Conservation (phyloP, 2,797 vertebrate species). For the Lacerta viridis region DNA sequence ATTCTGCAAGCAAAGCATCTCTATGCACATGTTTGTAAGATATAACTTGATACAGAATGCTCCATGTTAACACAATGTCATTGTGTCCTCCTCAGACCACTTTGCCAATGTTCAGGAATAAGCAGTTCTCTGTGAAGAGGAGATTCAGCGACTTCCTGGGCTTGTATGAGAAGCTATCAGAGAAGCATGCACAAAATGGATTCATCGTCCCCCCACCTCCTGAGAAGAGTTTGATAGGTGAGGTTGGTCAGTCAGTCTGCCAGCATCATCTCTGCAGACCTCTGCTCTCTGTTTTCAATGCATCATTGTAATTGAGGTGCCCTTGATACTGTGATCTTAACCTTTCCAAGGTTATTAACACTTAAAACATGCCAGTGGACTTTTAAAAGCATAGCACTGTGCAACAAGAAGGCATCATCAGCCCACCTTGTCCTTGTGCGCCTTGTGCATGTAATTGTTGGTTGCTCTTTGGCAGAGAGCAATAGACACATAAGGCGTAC, state of each 20-base stretch:
- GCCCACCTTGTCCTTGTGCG: too few relatives aligned
- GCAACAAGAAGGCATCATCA: neutral
- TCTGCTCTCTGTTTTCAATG: too few relatives aligned
- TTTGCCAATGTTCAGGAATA: constrained; percentile 92
- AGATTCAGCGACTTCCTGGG: constrained; percentile 99
- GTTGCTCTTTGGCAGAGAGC: too few relatives aligned
- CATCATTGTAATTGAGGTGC: too few relatives aligned
- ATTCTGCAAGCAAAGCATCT: too few relatives aligned
- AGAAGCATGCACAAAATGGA: constrained; percentile 94
- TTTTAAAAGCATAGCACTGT: too few relatives aligned
- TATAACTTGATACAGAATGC: neutral
- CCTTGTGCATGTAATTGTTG: too few relatives aligned
- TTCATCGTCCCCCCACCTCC: constrained; percentile 96
- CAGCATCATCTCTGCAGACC: neutral
- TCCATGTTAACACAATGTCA: neutral
- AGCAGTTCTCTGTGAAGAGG: constrained; percentile 91
- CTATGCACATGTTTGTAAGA: too few relatives aligned
- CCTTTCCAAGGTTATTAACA: too few relatives aligned
- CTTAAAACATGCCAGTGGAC: too few relatives aligned
- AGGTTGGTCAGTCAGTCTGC: constrained; percentile 9
- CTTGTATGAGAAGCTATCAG: constrained; percentile 94
- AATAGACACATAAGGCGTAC: too few relatives aligned
- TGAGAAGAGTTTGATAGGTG: constrained; percentile 97
- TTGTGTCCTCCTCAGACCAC: constrained; percentile 84
- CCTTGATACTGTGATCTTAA: too few relatives aligned